These are phyloP conservation scores for Lipophrys pholis DNA, from an alignment of 2,113 vertebrate genomes.

Conservation along the genomic window DNA sequence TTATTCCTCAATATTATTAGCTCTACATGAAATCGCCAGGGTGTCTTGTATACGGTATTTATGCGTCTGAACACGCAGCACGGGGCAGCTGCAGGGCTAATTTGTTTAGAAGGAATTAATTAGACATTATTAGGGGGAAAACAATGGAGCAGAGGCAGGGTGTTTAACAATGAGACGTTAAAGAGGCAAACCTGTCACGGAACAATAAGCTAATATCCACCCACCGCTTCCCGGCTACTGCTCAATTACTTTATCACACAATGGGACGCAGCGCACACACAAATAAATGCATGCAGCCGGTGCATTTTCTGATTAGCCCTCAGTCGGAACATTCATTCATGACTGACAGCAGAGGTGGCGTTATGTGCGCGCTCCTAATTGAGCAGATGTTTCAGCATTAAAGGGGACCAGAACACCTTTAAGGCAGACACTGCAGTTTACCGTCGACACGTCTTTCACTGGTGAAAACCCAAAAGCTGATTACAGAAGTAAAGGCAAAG, in stretches of 20 bases:
- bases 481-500: slow-evolving; percentile 43
- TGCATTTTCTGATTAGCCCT: slow-evolving; percentile 41
- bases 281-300: slow-evolving; percentile 20
- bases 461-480: slow-evolving; percentile 39
- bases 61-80: slow-evolving; percentile 23
- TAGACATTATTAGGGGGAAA: slow-evolving; percentile 71
- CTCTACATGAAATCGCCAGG: slow-evolving; percentile 16
- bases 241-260: slow-evolving; percentile 68
- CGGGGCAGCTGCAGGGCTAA: slow-evolving; percentile 60
- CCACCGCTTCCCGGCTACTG: slow-evolving; percentile 61
- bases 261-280: background rate
- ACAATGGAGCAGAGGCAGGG: slow-evolving; percentile 65
- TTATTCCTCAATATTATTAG: slow-evolving; percentile 46
- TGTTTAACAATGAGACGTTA: slow-evolving; percentile 64
- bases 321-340: slow-evolving; percentile 23
- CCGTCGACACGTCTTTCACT: slow-evolving; percentile 20
- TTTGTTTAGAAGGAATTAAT: slow-evolving; percentile 75
- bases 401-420: background rate
- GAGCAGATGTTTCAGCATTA: slow-evolving; percentile 49
- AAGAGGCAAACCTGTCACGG: slow-evolving; percentile 68
- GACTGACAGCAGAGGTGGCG: slow-evolving; percentile 34
- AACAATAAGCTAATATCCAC: slow-evolving; percentile 74
- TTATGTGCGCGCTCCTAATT: slow-evolving; percentile 26
- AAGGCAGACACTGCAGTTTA: slow-evolving; percentile 38
- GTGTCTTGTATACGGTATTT: slow-evolving; percentile 22